Conservation (phyloP, 2,888 invertebrate genomes). For the Perizoma flavofasciatum region DNA sequence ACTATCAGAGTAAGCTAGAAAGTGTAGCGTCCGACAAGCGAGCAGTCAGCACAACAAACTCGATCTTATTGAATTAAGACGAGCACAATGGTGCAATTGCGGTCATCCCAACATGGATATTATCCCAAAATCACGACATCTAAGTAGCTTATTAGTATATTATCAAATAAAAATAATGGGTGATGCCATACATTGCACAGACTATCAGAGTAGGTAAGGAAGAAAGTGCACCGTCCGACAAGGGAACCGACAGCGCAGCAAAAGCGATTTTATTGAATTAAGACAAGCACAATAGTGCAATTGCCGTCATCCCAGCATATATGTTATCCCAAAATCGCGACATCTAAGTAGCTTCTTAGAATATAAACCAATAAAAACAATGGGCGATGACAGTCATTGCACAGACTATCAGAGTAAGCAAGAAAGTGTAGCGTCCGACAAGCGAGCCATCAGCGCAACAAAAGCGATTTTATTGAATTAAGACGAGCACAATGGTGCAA, state of each 20-base stretch:
- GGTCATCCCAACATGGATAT: neutral
- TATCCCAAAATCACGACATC: neutral
- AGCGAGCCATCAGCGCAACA: constrained; percentile 80
- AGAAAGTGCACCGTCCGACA: constrained; percentile 67
- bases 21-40: neutral
- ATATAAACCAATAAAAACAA: constrained; percentile 35
- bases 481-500: constrained; percentile 77
- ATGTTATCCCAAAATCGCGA: constrained; percentile 69
- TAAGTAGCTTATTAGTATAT: constrained; percentile 1
- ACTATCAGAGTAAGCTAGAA: neutral
- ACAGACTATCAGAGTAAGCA: constrained; percentile 62
- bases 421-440: constrained; percentile 67
- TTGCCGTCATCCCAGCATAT: constrained; percentile 55
- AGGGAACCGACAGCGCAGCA: constrained; percentile 80
- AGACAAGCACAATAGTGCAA: constrained; percentile 77
- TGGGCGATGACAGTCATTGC: constrained; percentile 59
- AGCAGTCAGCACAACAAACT: neutral
- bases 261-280: constrained; percentile 83
- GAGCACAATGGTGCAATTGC: neutral
- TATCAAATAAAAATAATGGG: constrained; percentile 40
- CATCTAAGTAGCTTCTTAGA: neutral
- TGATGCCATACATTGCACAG: constrained; percentile 59
- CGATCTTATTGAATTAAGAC: neutral
- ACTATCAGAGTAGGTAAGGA: constrained; percentile 64
- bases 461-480: constrained; percentile 83